These are phyloP conservation scores for Labrus mixtus DNA, from an alignment of 2,113 vertebrate genomes.

Conservation along the genomic window DNA sequence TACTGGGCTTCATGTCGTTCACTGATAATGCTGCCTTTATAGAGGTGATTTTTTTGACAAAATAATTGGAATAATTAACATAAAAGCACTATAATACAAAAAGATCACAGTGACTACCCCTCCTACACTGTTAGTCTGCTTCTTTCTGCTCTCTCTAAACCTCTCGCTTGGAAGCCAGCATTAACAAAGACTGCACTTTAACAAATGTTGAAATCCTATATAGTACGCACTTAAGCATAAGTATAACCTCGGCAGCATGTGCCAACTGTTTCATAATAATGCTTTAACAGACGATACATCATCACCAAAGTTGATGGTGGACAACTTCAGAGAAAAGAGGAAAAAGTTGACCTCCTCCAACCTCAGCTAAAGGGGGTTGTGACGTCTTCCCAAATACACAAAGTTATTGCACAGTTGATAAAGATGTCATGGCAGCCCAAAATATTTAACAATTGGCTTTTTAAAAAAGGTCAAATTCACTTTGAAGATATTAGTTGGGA, in stretches of 20 bases:
- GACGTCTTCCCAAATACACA: background rate
- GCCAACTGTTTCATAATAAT: background rate
- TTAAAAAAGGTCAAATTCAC: background rate
- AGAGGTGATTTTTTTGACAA: background rate
- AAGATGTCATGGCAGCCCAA: background rate
- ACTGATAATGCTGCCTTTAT: background rate
- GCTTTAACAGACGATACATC: background rate
- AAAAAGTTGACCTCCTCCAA: background rate
- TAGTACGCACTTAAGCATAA: no score
- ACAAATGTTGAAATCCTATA: background rate
- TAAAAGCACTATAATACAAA: background rate
- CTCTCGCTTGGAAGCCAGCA: no score
- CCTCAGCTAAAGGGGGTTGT: background rate
- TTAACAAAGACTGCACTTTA: background rate
- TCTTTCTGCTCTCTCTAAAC: background rate
- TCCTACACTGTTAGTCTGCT: background rate
- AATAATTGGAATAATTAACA: background rate
- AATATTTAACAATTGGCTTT: background rate
- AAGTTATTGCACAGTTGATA: background rate
- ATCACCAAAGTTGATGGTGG: background rate
- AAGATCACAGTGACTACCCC: background rate
- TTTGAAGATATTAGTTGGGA: background rate
- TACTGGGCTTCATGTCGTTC: background rate
- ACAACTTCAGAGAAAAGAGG: background rate
- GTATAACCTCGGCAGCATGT: background rate